Conservation (phyloP, 2,888 invertebrate species). For the Epistrophe grossulariae region DNA sequence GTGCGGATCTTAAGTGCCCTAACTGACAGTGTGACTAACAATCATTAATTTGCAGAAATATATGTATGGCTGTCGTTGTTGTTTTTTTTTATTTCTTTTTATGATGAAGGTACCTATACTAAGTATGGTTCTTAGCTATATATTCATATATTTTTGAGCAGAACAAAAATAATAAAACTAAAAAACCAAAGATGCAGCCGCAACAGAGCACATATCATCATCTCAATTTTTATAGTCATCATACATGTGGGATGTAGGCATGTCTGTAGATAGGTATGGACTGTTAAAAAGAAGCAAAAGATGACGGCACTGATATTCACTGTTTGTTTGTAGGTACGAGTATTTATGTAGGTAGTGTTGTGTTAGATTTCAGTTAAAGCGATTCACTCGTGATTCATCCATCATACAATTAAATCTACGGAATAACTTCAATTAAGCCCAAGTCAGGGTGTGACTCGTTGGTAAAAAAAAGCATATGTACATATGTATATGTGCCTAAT, state of each 20-base stretch:
- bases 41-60: conserved; percentile 76
- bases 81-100: neutral
- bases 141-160: neutral
- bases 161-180: conserved; percentile 4
- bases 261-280: neutral
- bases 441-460: conserved; percentile 72
- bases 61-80: conserved; percentile 11
- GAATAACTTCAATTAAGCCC: conserved; percentile 75
- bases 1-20: conserved; percentile 72
- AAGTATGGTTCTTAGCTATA: neutral
- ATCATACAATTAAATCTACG: conserved; percentile 75
- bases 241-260: neutral
- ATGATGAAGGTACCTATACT: neutral
- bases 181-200: conserved; percentile 56
- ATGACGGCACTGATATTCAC: conserved; percentile 57
- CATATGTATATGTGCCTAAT: no score
- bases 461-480: neutral
- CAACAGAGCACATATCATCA: conserved; percentile 55
- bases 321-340: conserved; percentile 10
- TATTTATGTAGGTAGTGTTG: no score
- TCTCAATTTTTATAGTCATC: conserved; percentile 49
- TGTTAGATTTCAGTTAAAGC: conserved; percentile 35
- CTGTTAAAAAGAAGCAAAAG: conserved; percentile 49
- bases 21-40: conserved; percentile 76
- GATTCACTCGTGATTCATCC: conserved; percentile 70